Percentiles rank a stretch among this genome's conserved stretches.
Conservation (phyloP, 2,113 vertebrate genomes). For the Silurus glanis region DNA sequence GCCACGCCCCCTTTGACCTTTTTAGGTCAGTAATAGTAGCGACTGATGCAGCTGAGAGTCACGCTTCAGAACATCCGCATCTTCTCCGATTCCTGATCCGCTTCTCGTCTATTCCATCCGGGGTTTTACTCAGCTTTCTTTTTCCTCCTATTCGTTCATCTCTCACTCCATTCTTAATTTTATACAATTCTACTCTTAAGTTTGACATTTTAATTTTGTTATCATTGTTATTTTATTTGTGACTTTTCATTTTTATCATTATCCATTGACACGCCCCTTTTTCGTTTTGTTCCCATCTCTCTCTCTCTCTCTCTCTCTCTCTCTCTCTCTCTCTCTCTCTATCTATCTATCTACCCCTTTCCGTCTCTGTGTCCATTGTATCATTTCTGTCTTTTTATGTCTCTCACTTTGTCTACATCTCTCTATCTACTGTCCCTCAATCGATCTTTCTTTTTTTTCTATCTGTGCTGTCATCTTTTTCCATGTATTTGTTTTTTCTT, state of each 20-base stretch:
- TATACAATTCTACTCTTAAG: background rate
- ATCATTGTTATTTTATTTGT: slow-evolving; percentile 42
- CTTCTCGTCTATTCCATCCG: background rate
- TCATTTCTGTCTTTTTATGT: background rate
- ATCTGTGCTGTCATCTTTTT: background rate
- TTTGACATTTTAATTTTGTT: slow-evolving; percentile 27
- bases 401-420: background rate
- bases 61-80: no score
- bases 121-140: slow-evolving; percentile 12
- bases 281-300: slow-evolving; percentile 66
- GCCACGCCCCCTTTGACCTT: background rate
- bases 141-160: background rate
- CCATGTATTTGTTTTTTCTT: background rate
- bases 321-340: background rate
- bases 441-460: background rate
- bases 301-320: slow-evolving; percentile 38
- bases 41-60: no score
- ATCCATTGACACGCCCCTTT: slow-evolving; percentile 68
- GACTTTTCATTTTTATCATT: slow-evolving; percentile 60
- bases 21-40: background rate
- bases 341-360: no score
- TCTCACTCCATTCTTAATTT: slow-evolving; percentile 19
- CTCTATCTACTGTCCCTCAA: accelerated
- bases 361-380: no score
- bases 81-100: background rate